Evolutionary conservation across 1,140 invertebrate species (phyloP), one percentile per base, ranked within the genome.

Genomic region (Battus philenor): DNA sequence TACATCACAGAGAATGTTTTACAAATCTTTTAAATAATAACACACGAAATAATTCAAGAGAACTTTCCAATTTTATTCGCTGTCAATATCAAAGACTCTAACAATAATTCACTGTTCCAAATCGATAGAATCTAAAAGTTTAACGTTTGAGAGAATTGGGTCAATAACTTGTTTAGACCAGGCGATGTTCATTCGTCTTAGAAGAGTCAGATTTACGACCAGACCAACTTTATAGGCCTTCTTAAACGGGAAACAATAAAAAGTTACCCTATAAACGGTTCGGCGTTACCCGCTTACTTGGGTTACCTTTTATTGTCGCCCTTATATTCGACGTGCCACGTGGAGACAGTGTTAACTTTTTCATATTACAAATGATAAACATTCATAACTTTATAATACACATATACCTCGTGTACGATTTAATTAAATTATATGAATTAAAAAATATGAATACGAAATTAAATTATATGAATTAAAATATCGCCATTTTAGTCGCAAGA

Each of bases 211-310:
- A 76, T 76, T 79, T 79, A 79, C 60, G 68, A 68, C 46, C 44
- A 49, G 47, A 61, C 51, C 50, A 58, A 64, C 54, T 74, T 74
- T 76, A 69, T 72, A 62, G 67, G 55, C 51, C 44, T 53, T 59
- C 63, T 75, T 68, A 70, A 79, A 70, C 67, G 68, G 51, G 48
- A 58, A n/a, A 63, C 71, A 77, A 77, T 80, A 80, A 75, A 78
- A 80, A 80, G 61, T 79, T 73, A 51, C 17, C 58, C 48, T 8
- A 38, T 45, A 45, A 50, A 45, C 48, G 48, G 38, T 8, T 20
- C 11, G 10, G 27, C 20, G 33, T 11, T 30, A 17, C 27, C 11
- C 16, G 15, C 11, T 30, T 9, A 13, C 15, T 29, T 22, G 22
- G 7, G 8, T 9, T 10, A 17, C 12, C 24, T 11, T 41, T 41